These are phyloP conservation scores for Phalacrocorax brasilianus DNA, from an alignment of 2,113 vertebrate genomes.

Conservation along the genomic window DNA sequence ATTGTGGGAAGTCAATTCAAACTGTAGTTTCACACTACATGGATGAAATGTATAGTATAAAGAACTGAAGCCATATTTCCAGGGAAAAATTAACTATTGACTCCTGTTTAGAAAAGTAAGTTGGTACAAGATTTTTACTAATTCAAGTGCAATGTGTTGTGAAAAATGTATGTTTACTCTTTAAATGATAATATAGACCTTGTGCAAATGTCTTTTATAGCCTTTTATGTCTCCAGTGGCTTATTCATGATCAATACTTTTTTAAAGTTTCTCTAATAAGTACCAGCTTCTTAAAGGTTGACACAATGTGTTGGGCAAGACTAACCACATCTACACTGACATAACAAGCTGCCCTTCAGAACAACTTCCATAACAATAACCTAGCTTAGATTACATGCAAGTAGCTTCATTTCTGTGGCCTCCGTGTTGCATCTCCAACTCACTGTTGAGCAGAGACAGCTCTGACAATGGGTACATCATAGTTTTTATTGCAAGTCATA, in stretches of 20 bases:
- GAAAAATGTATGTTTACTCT: background rate
- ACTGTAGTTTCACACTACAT: background rate
- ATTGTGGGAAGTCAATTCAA: background rate
- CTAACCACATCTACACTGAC: background rate
- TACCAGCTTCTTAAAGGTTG: background rate
- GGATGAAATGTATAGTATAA: background rate
- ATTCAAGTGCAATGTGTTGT: background rate
- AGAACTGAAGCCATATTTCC: background rate
- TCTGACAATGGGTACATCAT: background rate
- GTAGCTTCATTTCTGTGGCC: background rate
- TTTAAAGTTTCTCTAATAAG: background rate
- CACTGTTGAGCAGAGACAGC: fast-evolving
- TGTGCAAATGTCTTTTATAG: background rate
- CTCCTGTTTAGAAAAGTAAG: background rate
- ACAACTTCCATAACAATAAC: background rate
- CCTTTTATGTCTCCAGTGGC: background rate
- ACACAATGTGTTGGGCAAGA: background rate
- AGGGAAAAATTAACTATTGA: background rate
- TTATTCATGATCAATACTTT: background rate
- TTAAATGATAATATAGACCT: background rate
- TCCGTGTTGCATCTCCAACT: background rate
- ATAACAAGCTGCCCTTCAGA: background rate
- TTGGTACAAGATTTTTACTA: background rate
- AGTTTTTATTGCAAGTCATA: background rate
- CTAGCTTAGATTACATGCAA: background rate